These are phyloP conservation scores for Lordiphosa mommai DNA, from an alignment of 1,140 invertebrate genomes.

Conservation along the genomic window DNA sequence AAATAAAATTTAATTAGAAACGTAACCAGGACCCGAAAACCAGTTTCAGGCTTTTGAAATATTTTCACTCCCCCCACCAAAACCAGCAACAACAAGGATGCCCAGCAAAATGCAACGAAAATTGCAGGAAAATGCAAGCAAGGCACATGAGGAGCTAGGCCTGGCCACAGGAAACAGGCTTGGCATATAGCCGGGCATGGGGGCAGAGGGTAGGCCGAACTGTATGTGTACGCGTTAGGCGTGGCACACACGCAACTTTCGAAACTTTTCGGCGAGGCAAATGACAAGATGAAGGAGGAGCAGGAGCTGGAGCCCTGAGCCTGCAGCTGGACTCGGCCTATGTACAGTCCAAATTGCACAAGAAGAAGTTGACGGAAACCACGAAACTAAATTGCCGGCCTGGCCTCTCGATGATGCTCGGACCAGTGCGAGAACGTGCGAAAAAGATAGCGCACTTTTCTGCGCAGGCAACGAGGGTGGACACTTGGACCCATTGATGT, in stretches of 20 bases:
- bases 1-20: slow-evolving; percentile 79
- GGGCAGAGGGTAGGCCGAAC: neutral
- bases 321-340: slow-evolving; percentile 22
- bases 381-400: slow-evolving; percentile 69
- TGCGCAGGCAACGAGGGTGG: slow-evolving; percentile 47
- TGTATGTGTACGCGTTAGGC: slow-evolving; percentile 54
- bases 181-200: slow-evolving; percentile 8
- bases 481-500: slow-evolving; percentile 28
- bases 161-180: neutral
- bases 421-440: slow-evolving; percentile 48
- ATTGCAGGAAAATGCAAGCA: slow-evolving; percentile 61
- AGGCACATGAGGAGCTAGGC: slow-evolving; percentile 18
- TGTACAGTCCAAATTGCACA: slow-evolving; percentile 36
- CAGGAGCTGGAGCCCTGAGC: neutral
- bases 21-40: slow-evolving; percentile 51
- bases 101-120: slow-evolving; percentile 58
- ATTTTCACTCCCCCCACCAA: slow-evolving; percentile 29
- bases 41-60: slow-evolving; percentile 52
- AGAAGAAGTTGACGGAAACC: slow-evolving; percentile 69
- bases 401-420: neutral
- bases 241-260: slow-evolving; percentile 42
- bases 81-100: slow-evolving; percentile 16
- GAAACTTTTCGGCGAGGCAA: slow-evolving; percentile 39
- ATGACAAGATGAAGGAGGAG: slow-evolving; percentile 49
- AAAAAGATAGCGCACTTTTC: slow-evolving; percentile 74